Percentiles rank a stretch among this genome's conserved stretches.
phyloP scores from a whole-genome alignment of 2,113 vertebrate genomes.

The Ochotona princeps region DNA sequence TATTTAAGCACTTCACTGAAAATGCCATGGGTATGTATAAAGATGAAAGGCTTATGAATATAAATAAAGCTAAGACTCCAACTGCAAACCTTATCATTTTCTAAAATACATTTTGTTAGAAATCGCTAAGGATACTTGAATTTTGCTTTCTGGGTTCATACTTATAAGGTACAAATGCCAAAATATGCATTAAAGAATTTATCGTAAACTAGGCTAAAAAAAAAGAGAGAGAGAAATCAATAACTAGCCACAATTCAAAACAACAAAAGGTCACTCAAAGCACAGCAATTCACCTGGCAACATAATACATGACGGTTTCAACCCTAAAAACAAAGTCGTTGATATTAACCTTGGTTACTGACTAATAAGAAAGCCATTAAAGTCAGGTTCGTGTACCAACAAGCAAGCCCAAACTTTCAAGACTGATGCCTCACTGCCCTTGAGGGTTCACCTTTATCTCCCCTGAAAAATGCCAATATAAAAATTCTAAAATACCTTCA shows the following conservation, averaged over 20 bases:
- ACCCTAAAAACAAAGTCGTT: conserved; percentile 77
- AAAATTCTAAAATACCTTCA: conserved; percentile 98
- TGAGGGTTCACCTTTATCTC: conserved; percentile 90
- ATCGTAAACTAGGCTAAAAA: conserved; percentile 74
- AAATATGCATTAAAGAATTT: conserved; percentile 83
- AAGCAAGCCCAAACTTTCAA: conserved; percentile 89
- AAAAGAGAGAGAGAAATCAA: conserved; percentile 72
- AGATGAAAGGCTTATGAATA: conserved; percentile 92
- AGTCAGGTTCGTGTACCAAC: conserved; percentile 85
- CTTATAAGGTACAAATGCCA: conserved; percentile 83
- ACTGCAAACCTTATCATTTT: conserved; percentile 90
- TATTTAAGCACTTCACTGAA: conserved; percentile 90
- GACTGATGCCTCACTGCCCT: conserved; percentile 87
- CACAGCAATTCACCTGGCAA: conserved; percentile 73
- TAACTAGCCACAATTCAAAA: conserved; percentile 79
- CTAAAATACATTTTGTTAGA: conserved; percentile 88
- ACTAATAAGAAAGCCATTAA: conserved; percentile 82
- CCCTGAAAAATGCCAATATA: conserved; percentile 89
- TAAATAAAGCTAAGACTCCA: conserved; percentile 91
- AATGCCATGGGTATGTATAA: conserved; percentile 89
- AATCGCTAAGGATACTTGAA: conserved; percentile 85
- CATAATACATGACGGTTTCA: conserved; percentile 68
- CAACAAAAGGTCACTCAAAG: conserved; percentile 79
- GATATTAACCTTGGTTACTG: conserved; percentile 75
- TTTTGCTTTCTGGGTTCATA: conserved; percentile 84